Evolutionary conservation across 2,797 vertebrate species (phyloP), one percentile per base, ranked within the genome.

Genomic region (Sandelia bainsii): DNA sequence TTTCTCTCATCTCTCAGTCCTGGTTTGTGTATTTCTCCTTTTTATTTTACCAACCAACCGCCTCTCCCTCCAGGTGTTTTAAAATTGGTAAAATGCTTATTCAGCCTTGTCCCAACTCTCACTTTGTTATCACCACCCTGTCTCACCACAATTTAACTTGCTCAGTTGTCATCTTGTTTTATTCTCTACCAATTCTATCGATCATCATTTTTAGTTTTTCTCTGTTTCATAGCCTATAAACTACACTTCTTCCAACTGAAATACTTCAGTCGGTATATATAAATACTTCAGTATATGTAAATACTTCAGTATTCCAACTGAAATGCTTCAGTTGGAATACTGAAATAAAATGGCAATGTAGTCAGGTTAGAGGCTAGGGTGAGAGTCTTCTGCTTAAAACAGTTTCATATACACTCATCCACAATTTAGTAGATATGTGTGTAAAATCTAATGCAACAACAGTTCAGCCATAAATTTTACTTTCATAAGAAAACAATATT

Each of bases 161-260:
- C 61, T 58, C 68, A 72, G 72, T 53, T 75, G 10, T 51, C 25
- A 72, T 70, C 49, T 77, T 74, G 62, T 82, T 62, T 71, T 40
- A 71, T 72, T 67, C 14, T 0, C 37, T 0, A 16, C 27, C 57
- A 42, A 29, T 64, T 51, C 63, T 57, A 57, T 44, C 27, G 17
- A 20, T 62, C n/a, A 56, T 52, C 2, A n/a, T 59, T 59, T 22
- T 48, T 58, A 54, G 9, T 42, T 46, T 40, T 22, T 60, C 9
- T 17, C 12, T 16, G 19, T 67, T 54, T 61, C 44, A 34, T 16
- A 42, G 20, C 61, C 52, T 32, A 7, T 58, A 13, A 69, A 66
- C 72, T n/a, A 59, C 40, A 23, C 63, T 37, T 11, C 19, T 8
- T 6, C 1, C 42, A 19, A 8, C 16, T 44, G 42, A 6, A 44